These are phyloP conservation scores for Zapornia atra DNA, from an alignment of 2,113 vertebrate species.

Conservation along the genomic window DNA sequence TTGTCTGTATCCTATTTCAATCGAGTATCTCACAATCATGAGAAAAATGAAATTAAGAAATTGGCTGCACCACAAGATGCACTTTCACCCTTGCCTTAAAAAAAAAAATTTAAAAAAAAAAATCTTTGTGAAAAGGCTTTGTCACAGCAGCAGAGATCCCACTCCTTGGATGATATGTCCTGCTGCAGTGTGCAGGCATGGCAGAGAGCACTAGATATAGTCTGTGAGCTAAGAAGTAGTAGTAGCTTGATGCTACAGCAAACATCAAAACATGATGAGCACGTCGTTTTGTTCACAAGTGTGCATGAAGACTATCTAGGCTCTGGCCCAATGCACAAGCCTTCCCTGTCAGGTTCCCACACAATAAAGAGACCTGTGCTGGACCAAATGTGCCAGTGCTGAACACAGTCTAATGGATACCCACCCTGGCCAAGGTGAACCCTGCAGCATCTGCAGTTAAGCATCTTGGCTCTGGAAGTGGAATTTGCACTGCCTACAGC, in stretches of 20 bases:
- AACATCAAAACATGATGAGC: no score
- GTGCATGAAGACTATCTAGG: background rate
- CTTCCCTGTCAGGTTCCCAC: background rate
- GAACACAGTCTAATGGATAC: background rate
- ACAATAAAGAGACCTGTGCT: background rate
- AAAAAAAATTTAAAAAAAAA: background rate
- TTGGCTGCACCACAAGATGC: fast-evolving
- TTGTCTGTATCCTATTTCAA: background rate
- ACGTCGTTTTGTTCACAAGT: background rate
- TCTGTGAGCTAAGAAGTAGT: background rate
- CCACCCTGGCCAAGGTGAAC: background rate
- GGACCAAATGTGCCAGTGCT: background rate
- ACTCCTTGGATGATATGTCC: background rate
- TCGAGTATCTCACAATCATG: background rate
- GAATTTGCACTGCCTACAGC: background rate
- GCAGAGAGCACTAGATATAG: fast-evolving
- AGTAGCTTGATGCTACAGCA: background rate
- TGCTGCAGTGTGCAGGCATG: fast-evolving
- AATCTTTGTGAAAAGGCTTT: background rate
- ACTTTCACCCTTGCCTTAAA: background rate
- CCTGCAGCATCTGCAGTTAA: background rate
- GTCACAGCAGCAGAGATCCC: background rate
- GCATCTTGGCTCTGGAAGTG: background rate
- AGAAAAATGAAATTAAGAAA: background rate
- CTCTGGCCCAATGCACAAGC: background rate